phyloP scores from a whole-genome alignment of 2,797 vertebrate species.

The Malurus leucopterus region DNA sequence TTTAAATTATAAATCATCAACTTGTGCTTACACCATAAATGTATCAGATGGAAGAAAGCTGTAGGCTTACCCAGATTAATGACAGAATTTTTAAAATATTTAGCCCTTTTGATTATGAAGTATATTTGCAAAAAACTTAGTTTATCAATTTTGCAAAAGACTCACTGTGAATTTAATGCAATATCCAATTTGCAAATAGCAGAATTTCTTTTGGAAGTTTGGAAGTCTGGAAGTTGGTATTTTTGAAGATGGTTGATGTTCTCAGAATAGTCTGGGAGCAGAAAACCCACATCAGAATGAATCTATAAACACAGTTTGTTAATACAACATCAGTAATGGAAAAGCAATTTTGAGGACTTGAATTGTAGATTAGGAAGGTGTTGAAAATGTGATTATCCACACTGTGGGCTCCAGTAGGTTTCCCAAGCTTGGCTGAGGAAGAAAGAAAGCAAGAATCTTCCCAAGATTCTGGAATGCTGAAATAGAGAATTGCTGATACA shows the following conservation, averaged over 20 bases:
- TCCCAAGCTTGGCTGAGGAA: not conserved
- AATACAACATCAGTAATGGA: not conserved
- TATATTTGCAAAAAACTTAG: not conserved
- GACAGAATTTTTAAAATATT: not conserved
- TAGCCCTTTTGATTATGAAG: not conserved
- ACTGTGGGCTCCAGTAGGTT: not conserved
- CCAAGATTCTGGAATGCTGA: not conserved
- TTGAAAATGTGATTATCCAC: not conserved
- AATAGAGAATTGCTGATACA: not conserved
- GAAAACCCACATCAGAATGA: not conserved
- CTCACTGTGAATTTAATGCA: not conserved
- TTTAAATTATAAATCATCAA: not conserved
- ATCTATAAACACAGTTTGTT: not conserved
- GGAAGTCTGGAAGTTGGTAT: not conserved
- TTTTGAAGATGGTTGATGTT: not conserved
- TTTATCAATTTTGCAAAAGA: not conserved
- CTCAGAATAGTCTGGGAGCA: not conserved
- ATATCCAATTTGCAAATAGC: not conserved
- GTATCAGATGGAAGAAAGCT: not conserved
- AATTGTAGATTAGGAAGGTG: not conserved
- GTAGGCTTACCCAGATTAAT: not conserved
- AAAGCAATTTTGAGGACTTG: not conserved
- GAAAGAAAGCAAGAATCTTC: slow-evolving; percentile 15
- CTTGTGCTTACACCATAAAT: not conserved
- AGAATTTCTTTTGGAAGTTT: not conserved